phyloP scores from a whole-genome alignment of 2,113 vertebrate species.

The Brachypodius melanocephalos region DNA sequence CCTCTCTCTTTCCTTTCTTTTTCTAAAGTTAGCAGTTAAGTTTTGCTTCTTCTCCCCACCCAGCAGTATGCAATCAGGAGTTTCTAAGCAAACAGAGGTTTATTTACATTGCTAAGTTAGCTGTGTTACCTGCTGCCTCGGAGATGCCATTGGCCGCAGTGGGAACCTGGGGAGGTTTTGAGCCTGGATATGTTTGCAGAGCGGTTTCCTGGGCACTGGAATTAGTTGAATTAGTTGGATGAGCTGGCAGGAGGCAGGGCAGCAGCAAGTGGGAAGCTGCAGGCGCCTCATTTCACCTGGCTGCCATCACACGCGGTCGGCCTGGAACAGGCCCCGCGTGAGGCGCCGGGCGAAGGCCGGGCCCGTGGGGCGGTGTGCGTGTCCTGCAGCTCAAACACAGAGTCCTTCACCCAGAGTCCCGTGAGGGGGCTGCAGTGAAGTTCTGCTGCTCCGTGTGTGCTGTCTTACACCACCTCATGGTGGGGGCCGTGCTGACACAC shows the following conservation, averaged over 20 bases:
- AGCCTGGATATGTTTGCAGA: background rate
- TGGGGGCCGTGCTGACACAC: background rate
- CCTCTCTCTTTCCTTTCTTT: background rate
- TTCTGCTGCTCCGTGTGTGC: background rate
- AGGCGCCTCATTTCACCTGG: background rate
- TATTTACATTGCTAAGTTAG: background rate
- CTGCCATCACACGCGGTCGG: fast-evolving
- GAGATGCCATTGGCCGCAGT: fast-evolving
- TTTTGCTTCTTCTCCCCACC: background rate
- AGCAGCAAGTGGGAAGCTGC: background rate
- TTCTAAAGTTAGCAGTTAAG: background rate
- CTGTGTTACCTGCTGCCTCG: background rate
- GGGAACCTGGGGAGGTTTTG: background rate
- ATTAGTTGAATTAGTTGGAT: too few species aligned
- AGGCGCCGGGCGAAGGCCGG: background rate
- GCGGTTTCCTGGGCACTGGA: background rate
- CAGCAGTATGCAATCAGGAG: background rate
- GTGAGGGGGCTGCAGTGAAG: background rate
- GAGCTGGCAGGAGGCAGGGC: background rate
- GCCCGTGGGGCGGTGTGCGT: fast-evolving
- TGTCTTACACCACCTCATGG: background rate
- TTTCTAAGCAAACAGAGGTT: background rate
- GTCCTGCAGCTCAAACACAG: background rate
- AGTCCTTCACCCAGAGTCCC: background rate
- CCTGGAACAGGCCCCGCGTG: background rate